Conservation (phyloP, 2,113 vertebrate species). For the Corythornis madagascariensis region DNA sequence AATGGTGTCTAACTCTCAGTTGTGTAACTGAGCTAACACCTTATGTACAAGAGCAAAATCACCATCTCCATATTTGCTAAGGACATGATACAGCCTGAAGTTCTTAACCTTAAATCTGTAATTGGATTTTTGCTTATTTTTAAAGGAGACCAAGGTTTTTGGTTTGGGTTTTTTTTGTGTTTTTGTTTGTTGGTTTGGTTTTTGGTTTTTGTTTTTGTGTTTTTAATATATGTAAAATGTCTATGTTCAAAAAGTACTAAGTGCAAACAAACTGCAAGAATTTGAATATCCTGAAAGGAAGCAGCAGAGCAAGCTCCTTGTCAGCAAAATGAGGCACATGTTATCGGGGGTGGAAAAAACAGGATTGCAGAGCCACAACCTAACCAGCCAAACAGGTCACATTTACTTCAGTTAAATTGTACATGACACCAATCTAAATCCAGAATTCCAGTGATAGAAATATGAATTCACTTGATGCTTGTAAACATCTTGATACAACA, state of each 20-base stretch:
- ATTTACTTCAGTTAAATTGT: neutral
- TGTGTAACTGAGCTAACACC: neutral
- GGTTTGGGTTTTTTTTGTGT: no score
- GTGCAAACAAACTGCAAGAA: neutral
- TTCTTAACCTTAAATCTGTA: neutral
- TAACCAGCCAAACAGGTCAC: neutral
- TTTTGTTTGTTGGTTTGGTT: no score
- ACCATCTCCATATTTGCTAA: neutral
- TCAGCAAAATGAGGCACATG: neutral
- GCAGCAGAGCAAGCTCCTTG: neutral
- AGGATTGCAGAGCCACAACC: neutral
- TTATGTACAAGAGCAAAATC: neutral
- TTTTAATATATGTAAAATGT: neutral
- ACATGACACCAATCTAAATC: slow-evolving; percentile 8
- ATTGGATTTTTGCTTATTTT: neutral
- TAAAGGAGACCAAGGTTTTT: neutral
- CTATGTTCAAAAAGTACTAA: neutral
- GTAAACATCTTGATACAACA: slow-evolving; percentile 40
- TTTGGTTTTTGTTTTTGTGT: neutral
- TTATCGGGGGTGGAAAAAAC: neutral
- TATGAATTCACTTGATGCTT: slow-evolving; percentile 40
- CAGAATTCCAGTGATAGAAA: neutral
- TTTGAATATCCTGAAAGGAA: neutral
- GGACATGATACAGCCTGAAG: neutral
- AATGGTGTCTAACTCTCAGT: neutral